Conservation (phyloP, 2,888 invertebrate species). For the Galeruca laticollis region DNA sequence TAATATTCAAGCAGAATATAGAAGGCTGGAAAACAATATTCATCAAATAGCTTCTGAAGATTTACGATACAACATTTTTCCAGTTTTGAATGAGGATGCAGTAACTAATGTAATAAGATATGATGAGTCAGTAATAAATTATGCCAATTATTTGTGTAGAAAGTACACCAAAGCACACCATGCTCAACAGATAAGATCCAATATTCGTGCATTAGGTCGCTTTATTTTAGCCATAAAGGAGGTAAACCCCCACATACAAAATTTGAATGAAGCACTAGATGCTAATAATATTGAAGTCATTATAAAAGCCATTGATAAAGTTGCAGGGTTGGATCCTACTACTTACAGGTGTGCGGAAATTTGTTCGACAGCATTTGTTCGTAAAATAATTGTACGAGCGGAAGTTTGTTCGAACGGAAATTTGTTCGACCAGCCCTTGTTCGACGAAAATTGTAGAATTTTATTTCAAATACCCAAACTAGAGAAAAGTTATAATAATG, state of each 20-base stretch:
- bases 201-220: slow-evolving; percentile 21
- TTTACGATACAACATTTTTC: slow-evolving; percentile 18
- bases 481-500: too few species aligned
- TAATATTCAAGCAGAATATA: slow-evolving; percentile 30
- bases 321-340: slow-evolving; percentile 24
- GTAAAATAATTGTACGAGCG: too few species aligned
- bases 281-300: neutral
- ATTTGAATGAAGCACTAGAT: slow-evolving; percentile 16
- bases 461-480: too few species aligned
- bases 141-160: slow-evolving; percentile 34
- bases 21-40: slow-evolving; percentile 24
- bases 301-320: slow-evolving; percentile 22
- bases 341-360: too few species aligned
- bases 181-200: slow-evolving; percentile 33
- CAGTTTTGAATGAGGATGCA: slow-evolving; percentile 32
- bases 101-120: slow-evolving; percentile 27
- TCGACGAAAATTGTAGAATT: too few species aligned
- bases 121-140: slow-evolving; percentile 27
- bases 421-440: too few species aligned
- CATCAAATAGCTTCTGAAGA: slow-evolving; percentile 19
- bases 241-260: slow-evolving; percentile 25
- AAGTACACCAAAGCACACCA: slow-evolving; percentile 27
- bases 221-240: slow-evolving; percentile 20
- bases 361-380: too few species aligned
- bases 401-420: too few species aligned